Base-by-base conservation (phyloP, 2,888 invertebrate genomes). In the Linyphia triangularis region DNA sequence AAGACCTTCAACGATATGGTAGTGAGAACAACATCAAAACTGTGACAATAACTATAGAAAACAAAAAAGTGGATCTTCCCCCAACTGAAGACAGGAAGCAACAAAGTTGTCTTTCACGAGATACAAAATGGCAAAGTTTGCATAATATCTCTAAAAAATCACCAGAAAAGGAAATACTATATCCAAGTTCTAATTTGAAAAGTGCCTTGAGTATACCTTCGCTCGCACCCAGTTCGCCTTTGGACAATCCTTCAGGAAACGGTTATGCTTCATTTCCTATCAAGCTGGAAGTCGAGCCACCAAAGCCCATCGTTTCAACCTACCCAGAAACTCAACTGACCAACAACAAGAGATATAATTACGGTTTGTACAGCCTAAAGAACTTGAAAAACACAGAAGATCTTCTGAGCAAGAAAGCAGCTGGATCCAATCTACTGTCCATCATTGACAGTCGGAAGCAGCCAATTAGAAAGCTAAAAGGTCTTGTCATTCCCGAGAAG, bases 401-500 rank as follows among this genome's bases (percentile, higher is more conserved):
- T 51, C 84, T 85, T 0, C 30, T 85, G 9, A 88, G 83, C 28
- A 88, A 85, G 30, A 83, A 75, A 63, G 82, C 73, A 22, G 69
- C 83, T 13, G 59, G 69, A 7, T 61, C 82, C 30, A 83, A 72
- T 13, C 28, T 89, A 7, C 24, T 88, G 24, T 88, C 89, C 4
- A 77, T 83, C 19, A 83, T 89, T n/a, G 86, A 88, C 28, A 77
- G 26, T 19, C 94, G 97, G 83, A 95, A 96, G 90, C 96, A 95
- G 92, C 96, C 96, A 24, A 95, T 97, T 93, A 96, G 96, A 2
- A 97, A 97, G 93, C 93, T 97, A 88, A 95, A 97, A 91, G 97
- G 97, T n/a, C 93, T 97, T 91, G 96, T 97, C 40, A 97, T 97
- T 92, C 97, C 97, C 4, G 97, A 97, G 91, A 94, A 94, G 89